A percentile compares a stretch with the other conserved stretches of the same genome.
These are phyloP conservation scores for Dichetophora obliterata DNA, from an alignment of 2,888 invertebrate genomes.

Conservation along the genomic window DNA sequence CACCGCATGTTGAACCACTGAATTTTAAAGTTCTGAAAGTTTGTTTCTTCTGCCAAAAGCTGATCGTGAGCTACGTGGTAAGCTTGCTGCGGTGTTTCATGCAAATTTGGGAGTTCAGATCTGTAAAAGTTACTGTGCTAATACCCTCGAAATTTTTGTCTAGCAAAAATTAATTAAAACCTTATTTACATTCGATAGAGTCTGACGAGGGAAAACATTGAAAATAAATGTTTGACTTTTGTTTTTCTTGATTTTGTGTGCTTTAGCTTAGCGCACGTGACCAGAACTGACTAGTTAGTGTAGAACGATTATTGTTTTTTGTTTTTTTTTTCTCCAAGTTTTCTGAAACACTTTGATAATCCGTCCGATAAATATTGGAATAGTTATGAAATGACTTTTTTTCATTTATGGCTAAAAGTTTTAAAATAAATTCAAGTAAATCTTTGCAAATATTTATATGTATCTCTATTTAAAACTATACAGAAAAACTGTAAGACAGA, in stretches of 20 bases:
- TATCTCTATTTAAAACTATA: too few species aligned
- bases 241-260: not conserved
- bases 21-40: slow-evolving; percentile 59
- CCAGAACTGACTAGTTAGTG: not conserved
- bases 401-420: too few species aligned
- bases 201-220: slow-evolving; percentile 44
- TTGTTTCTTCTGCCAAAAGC: slow-evolving; percentile 28
- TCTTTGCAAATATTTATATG: too few species aligned
- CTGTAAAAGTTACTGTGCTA: not conserved
- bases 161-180: slow-evolving; percentile 53
- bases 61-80: slow-evolving; percentile 33
- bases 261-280: not conserved
- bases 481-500: too few species aligned
- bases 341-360: not conserved
- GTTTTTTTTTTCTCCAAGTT: not conserved
- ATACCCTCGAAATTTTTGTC: not conserved
- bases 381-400: too few species aligned
- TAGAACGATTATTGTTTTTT: not conserved
- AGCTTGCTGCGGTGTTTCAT: too few species aligned
- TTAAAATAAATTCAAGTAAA: too few species aligned
- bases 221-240: slow-evolving; percentile 21
- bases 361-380: not conserved
- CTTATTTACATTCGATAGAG: slow-evolving; percentile 61
- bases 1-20: slow-evolving; percentile 60
- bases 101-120: too few species aligned